Base-by-base conservation (phyloP, 2,888 invertebrate genomes). In the Clistopyga incitator region DNA sequence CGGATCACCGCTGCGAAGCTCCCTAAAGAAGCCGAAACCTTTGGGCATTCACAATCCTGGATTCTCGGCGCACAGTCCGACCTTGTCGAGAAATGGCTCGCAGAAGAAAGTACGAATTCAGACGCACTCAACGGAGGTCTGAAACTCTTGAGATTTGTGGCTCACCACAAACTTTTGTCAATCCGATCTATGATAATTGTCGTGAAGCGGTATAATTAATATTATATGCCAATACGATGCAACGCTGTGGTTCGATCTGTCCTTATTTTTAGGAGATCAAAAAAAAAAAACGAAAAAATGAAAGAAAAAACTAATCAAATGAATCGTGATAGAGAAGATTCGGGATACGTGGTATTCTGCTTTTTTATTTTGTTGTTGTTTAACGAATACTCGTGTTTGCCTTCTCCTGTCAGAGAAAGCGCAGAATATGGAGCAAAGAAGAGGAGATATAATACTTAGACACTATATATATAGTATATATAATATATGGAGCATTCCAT, bases 81-180 rank as follows among this genome's bases (percentile, higher is more conserved):
- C 97, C 0, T 94, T 98, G 82, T 96, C 96, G 70, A 94, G 98
- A 77, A 97, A 97, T 89, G 97, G 97, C 0, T 98, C 97, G 90
- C 96, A 97, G 90, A 98, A 98, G 93, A 98, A 98, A 94, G 98
- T 98, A 82, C 95, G 98, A 84, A 98, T 98, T 93, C 97, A 98
- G 92, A 98, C 98, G 50, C 97, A 97, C 92, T 98, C 98, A 91
- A 98, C 98, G 56, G 98, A 98, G 93, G 98, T 98, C 85, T 98
- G 94, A 93, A 11, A 61, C 13, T 38, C 6, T 6, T 38, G 34
- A 47, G 25, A 29, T 3, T 61, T 56, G 20, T 76, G 42, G 13
- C 11, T 45, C 20, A 50, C 29, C 23, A 65, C 47, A 8, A 8
- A 45, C 20, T 2, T 50, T 45, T 59, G 68, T 20, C 25, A 8